A percentile compares a stretch with the other conserved stretches of the same genome.
These are phyloP conservation scores for Drosophila murphyi DNA, from an alignment of 1,140 invertebrate genomes.

Conservation along the genomic window DNA sequence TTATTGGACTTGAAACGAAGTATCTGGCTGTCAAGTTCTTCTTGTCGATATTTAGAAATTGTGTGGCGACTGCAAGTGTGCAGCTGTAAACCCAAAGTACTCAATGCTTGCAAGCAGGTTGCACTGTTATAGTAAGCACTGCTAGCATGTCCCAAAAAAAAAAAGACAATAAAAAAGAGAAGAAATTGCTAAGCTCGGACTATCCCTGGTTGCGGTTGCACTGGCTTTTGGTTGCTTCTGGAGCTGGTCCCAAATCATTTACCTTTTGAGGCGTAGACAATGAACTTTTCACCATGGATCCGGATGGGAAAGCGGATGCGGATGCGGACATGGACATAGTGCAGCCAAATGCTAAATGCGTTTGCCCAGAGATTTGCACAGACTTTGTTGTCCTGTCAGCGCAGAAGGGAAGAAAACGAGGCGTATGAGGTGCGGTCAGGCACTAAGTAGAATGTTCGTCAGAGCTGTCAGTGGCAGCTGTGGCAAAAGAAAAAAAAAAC, in stretches of 20 bases:
- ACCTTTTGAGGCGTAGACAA: constrained; percentile 71
- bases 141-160: constrained; percentile 24
- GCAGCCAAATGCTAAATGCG: constrained; percentile 43
- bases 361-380: constrained; percentile 42
- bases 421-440: constrained; percentile 19
- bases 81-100: not conserved
- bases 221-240: constrained; percentile 52
- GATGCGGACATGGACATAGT: constrained; percentile 2
- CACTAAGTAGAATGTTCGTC: constrained; percentile 29
- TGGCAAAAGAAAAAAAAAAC: constrained; percentile 3
- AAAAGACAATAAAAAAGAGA: not conserved
- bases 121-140: constrained; percentile 71
- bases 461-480: constrained; percentile 62
- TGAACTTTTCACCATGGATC: constrained; percentile 42
- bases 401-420: not conserved
- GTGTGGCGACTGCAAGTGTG: constrained; percentile 1
- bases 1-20: not conserved
- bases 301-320: not conserved
- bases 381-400: constrained; percentile 22
- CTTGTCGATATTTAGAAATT: constrained; percentile 55
- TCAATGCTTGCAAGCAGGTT: constrained; percentile 24
- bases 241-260: constrained; percentile 59
- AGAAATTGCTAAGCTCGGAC: constrained; percentile 4
- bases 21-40: constrained; percentile 1
- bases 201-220: constrained; percentile 29